A percentile compares a stretch with the other conserved stretches of the same genome.
Conservation (phyloP, 2,888 invertebrate species). For the Drosophila birchii region DNA sequence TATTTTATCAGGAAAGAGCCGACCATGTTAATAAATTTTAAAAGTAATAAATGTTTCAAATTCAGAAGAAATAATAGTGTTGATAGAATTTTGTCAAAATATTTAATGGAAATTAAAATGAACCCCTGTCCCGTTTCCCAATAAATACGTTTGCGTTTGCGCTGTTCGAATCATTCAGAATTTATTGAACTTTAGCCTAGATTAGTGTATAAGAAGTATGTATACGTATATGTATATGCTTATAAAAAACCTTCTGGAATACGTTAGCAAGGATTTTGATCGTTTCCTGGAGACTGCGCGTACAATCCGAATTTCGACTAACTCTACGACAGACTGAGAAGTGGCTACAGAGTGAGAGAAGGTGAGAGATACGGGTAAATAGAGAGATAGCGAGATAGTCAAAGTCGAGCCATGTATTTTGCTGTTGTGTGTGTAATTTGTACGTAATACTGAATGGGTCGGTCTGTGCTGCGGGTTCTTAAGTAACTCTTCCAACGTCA, state of each 20-base stretch:
- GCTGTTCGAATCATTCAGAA: slow-evolving; percentile 44
- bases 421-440: slow-evolving; percentile 22
- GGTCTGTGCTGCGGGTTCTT: slow-evolving; percentile 30
- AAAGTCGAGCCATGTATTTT: slow-evolving; percentile 30
- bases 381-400: background rate
- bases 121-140: background rate
- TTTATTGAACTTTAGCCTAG: slow-evolving; percentile 67
- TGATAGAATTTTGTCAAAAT: background rate
- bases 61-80: too few relatives aligned
- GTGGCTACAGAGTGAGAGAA: slow-evolving; percentile 6
- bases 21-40: slow-evolving; percentile 3
- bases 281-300: slow-evolving; percentile 28
- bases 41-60: background rate
- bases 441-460: slow-evolving; percentile 19
- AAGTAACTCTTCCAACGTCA: slow-evolving; percentile 32
- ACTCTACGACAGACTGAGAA: slow-evolving; percentile 32
- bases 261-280: slow-evolving; percentile 49
- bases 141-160: background rate
- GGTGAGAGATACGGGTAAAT: background rate
- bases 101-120: background rate
- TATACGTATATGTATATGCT: slow-evolving; percentile 55
- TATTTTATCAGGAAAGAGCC: background rate
- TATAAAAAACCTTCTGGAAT: slow-evolving; percentile 51
- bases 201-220: slow-evolving; percentile 66
- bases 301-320: slow-evolving; percentile 40